These are phyloP conservation scores for Mungos mungo DNA, from an alignment of 2,113 vertebrate genomes.

Conservation along the genomic window DNA sequence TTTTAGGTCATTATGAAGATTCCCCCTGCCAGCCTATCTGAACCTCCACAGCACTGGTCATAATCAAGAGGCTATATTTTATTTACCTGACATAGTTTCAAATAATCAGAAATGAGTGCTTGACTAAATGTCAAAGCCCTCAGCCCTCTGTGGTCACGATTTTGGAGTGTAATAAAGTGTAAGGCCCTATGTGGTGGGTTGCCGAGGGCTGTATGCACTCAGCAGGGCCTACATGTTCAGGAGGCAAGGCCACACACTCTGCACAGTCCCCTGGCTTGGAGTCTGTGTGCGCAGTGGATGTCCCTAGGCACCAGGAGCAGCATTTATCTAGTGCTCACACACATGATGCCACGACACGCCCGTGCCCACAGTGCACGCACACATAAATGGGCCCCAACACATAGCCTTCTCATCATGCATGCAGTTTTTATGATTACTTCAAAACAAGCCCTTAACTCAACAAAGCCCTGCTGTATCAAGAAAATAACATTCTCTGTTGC, in stretches of 20 bases:
- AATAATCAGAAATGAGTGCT: conserved; percentile 26
- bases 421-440: background rate
- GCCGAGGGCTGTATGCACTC: background rate
- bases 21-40: background rate
- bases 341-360: background rate
- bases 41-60: background rate
- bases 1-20: conserved; percentile 39
- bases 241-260: background rate
- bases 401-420: background rate
- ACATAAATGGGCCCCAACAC: background rate
- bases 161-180: background rate
- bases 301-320: background rate
- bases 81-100: conserved; percentile 41
- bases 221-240: background rate
- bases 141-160: background rate
- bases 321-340: background rate
- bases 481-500: background rate
- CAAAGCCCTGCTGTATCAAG: background rate
- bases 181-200: background rate
- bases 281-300: background rate
- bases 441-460: conserved; percentile 11
- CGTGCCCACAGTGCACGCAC: background rate
- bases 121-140: background rate
- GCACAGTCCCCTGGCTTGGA: background rate
- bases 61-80: conserved; percentile 29